Base-by-base conservation (phyloP, 2,888 invertebrate genomes). In the Hypolimnas misippus region DNA sequence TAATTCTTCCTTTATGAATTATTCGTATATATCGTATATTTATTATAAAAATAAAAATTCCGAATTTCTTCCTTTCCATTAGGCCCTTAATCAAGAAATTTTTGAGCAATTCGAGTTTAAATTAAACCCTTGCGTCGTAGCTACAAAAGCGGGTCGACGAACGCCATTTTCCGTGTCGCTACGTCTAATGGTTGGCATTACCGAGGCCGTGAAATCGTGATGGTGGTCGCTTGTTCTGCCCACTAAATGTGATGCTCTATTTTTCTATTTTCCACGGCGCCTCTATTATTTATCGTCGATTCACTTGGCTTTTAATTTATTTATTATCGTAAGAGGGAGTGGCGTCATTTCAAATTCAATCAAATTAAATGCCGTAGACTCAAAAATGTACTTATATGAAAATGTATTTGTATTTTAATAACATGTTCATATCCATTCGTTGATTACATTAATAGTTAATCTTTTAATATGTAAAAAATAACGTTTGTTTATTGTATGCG, bases 191-290 rank as follows among this genome's bases (percentile, higher is more conserved):
- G 83, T 78, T 51, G 75, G 82, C 77, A 86, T 86, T 84, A 88
- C 82, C 67, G 77, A 69, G 81, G 71, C 84, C 84, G 83, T 87
- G 83, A 87, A 87, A 83, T 87, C 86, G 84, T 86, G 83, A 84
- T 82, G 83, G 70, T 81, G 78, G 78, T 78, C 81, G 79, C 78
- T 81, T 79, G 80, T 59, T 51, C 35, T 58, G 52, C 42, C 84
- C 83, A 84, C 83, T 83, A 83, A 83, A 81, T 76, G 76, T 76
- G 78, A 80, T 78, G 78, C 75, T 82, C 75, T 77, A 81, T 82
- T 84, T 84, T 84, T 82, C 77, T 79, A 76, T 81, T 80, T 80
- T 76, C 72, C 72, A 21, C 21, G 44, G n/a, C 70, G 70, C 68
- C 73, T 72, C 68, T 63, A 62, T 70, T 68, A n/a, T 46, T 46